Evolutionary conservation across 2,888 invertebrate genomes (phyloP), one percentile per base, ranked within the genome.

Genomic region (Thymelicus sylvestris): DNA sequence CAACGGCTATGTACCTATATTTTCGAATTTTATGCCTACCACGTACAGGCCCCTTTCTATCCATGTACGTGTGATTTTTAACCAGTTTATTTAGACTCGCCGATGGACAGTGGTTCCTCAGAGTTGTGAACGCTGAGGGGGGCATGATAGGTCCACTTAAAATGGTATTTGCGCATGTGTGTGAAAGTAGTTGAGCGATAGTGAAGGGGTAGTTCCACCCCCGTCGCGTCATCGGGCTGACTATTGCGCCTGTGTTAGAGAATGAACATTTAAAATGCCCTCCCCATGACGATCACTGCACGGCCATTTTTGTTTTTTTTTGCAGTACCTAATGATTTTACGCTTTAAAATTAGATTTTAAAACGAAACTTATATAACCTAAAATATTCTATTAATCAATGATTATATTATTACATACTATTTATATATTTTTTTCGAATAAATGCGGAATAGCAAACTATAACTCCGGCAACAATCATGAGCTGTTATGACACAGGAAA

Each of bases 21-120:
- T 92, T 92, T 90, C 86, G 86, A 91, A 92, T 92, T 92, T 92
- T 92, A 92, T 91, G 91, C 91, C 89, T 89, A 87, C 88, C 85
- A 82, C 87, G 86, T 86, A 76, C 79, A 77, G 77, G 77, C 75
- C 77, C 76, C 79, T 74, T 76, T 72, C 50, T 70, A 67, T 48
- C 67, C 5, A 70, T 77, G 83, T 84, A 87, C 84, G 87, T 74
- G 81, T 69, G 38, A 69, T 69, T 69, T 80, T 80, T 88, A 76
- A 59, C 91, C 87, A 86, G 74, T 74, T 74, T 79, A 74, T 48
- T 10, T 68, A 74, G 91, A 83, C 38, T 82, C 86, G 79, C 85
- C 83, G 81, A 76, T 71, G 76, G 67, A 73, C 67, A 76, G 55
- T 39, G 19, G 55, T 24, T 39, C 24, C 38, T 67, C 31, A 15